Evolutionary conservation across 2,888 invertebrate species (phyloP).

Genomic region (Scaptomyza cyrtandrae): DNA sequence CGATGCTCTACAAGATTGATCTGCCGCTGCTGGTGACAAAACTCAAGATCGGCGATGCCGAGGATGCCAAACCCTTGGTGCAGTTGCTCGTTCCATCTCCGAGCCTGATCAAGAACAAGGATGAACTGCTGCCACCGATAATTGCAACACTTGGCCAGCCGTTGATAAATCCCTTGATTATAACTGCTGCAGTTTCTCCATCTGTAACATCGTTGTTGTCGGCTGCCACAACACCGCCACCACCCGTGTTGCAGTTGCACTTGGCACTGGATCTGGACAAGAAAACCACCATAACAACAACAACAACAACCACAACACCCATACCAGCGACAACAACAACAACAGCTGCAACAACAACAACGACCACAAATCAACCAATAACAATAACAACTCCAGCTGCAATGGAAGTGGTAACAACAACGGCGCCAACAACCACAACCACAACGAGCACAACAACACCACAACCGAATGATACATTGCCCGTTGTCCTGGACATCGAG

Average conservation of each 20-base stretch:
- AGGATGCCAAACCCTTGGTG: conserved; percentile 74
- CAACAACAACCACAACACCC: conserved; percentile 37
- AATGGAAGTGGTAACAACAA: conserved; percentile 60
- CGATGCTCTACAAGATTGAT: conserved; percentile 77
- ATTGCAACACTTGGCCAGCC: conserved; percentile 76
- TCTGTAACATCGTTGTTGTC: conserved; percentile 31
- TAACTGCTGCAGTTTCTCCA: conserved; percentile 30
- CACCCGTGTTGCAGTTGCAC: conserved; percentile 20
- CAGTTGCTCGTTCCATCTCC: conserved; percentile 82
- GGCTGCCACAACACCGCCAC: conserved; percentile 23
- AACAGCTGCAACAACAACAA: neutral
- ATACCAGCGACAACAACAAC: neutral
- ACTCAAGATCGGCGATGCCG: conserved; percentile 64
- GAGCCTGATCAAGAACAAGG: conserved; percentile 71
- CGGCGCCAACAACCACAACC: conserved; percentile 71
- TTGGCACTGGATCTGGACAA: conserved; percentile 37
- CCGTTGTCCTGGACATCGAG: conserved; percentile 70
- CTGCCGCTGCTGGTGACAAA: conserved; percentile 75
- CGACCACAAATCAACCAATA: neutral
- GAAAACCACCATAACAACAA: conserved; percentile 44
- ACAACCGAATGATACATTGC: conserved; percentile 65
- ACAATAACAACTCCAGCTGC: conserved; percentile 30
- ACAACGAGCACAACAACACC: conserved; percentile 65
- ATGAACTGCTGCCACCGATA: conserved; percentile 78
- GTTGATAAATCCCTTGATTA: conserved; percentile 70